Base-by-base conservation (phyloP, 53 echinoderm and acorn worm genomes). In the Patiria pectinifera region DNA sequence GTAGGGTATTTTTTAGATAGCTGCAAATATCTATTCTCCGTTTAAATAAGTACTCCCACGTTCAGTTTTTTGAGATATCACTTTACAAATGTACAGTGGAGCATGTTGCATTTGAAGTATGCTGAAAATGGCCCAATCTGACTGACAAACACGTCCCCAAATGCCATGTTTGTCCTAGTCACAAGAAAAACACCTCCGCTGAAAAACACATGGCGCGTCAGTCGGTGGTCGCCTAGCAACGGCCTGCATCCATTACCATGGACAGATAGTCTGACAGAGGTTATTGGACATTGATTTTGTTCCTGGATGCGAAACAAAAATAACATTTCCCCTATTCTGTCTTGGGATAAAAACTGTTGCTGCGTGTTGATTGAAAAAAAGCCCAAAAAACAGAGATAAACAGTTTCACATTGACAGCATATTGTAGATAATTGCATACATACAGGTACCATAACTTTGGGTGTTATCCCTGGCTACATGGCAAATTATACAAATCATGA, bases 161-260 rank as follows among this genome's bases (percentile, higher is more conserved):
- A 83, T 83, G 83, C 25, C 83, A 59, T 83, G 60, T 59, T 83
- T 83, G 25, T 45, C 80, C 45, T 18, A 46, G 74, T 23, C 74
- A 3, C 74, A 74, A 35, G 35, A 35, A 35, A 35, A 74, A 74
- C 74, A 79, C 9, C 16, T 45, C 60, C 7, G 60, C 21, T 19
- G 53, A 53, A 83, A 58, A 81, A 81, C 49, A 44, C 60, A 59
- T 58, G 80, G 48, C 80, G 45, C 45, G 43, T 83, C 60, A 60
- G 13, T 83, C 61, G 16, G n/a, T 83, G 83, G 83, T 83, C 53
- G 83, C 83, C 53, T n/a, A 46, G 83, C 83, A 83, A 59, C 83
- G 18, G 59, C 4, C 83, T 24, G 58, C 83, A 14, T 83, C 60
- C 60, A 23, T 60, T 58, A 60, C 83, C 60, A n/a, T 11, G 70